Evolutionary conservation across 2,888 invertebrate genomes (phyloP), one percentile per base, ranked within the genome.

Genomic region (Spilosoma lubricipeda): DNA sequence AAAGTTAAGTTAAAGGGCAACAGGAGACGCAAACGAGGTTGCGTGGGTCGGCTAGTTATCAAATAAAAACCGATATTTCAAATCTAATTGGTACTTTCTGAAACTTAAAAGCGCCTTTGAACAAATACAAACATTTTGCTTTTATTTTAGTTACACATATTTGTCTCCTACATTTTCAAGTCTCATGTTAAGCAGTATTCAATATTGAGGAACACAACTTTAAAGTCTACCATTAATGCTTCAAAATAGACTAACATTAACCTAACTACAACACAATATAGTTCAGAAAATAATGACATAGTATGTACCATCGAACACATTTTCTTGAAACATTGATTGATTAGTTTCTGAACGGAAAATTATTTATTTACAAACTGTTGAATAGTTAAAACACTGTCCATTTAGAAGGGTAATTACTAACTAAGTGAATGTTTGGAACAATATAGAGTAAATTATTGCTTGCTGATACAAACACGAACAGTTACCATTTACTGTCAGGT

Each of bases 331-430:
- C 30, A 30, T 63, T 75, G 75, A 70, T 75, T 59, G 72, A 75
- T 72, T 75, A 64, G 68, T 69, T 71, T 68, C 56, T 65, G 20
- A 75, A 71, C 63, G 45, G 67, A 45, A 68, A 27, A 66, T 74
- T 27, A 74, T 67, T 27, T 74, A 74, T 71, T 67, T n/a, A 71
- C 67, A 7, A 23, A 56, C 45, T 36, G 45, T 9, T 64, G 33
- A 71, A 59, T 30, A 45, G 23, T 73, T 71, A 30, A 64, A 39
- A 23, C 33, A 15, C 63, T 48, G 33, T 71, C 33, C 65, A 18
- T 71, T 71, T 45, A 59, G 63, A 63, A 63, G 18, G 63, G 30
- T 18, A 30, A 63, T 63, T 63, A 63, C 18, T 30, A 20, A 63
- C 63, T 63, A 30, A 63, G 30, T 63, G 63, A 63, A 63, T 30